Base-by-base conservation (phyloP, 2,888 invertebrate genomes). In the Fragum sueziense region DNA sequence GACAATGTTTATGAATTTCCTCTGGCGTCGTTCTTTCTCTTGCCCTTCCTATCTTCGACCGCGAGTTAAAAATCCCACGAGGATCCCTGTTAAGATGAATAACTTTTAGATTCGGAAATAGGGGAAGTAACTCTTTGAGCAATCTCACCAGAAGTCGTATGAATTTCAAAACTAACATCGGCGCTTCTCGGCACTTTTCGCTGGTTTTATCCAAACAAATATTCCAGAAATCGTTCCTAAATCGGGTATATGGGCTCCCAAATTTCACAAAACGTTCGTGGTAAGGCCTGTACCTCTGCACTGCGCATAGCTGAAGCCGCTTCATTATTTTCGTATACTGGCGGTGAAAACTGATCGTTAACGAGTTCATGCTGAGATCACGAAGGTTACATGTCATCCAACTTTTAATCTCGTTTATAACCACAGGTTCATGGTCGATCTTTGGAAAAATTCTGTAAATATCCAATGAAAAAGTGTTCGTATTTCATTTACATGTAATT, bases 41-140 rank as follows among this genome's bases (percentile, higher is more conserved):
- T 9, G 37, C 6, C 6, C 14, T 14, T 37, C 37, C 14, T 37
- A 62, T 20, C 2, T n/a, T 33, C 2, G 33, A 33, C 20, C 72
- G 67, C 33, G 77, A 77, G 37, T 72, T 73, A 14, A 61, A 61
- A 7, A 75, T 70, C 6, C 75, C 75, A n/a, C 75, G 57, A 0
- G 75, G 75, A 25, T 75, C 75, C 27, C 75, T 29, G 25, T 69
- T 69, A 2, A 75, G 41, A 61, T 75, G 75, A 17, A 75, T 31
- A 11, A 75, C 33, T 70, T 70, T 75, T 51, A 75, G 57, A 61
- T 75, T 75, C 3, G 75, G 75, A 61, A 51, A 75, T 25, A 51
- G 29, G 4, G 68, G 75, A 11, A 75, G 41, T n/a, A 75, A n/a
- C 27, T 41, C 17, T 20, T 37, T 22, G 3, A 62, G 2, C 0